Percentiles rank a stretch among this genome's conserved stretches.
Evolutionary conservation across 2,797 vertebrate genomes (phyloP).

Genomic region (Anas bernieri): DNA sequence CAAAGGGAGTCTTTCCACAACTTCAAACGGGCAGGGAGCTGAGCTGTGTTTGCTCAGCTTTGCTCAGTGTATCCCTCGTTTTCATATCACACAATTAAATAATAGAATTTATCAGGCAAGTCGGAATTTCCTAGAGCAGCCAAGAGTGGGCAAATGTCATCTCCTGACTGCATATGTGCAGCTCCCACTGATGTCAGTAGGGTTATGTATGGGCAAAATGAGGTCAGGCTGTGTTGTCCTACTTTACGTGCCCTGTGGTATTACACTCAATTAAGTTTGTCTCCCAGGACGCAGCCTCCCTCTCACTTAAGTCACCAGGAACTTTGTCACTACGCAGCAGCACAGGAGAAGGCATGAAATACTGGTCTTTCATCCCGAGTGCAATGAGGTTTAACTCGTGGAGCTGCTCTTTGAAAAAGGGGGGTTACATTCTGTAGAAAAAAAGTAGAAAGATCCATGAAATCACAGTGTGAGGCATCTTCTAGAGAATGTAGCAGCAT

Average conservation of each 20-base stretch:
- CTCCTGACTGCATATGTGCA: constrained; percentile 22
- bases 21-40: constrained; percentile 54
- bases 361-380: not conserved
- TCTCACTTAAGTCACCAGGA: constrained; percentile 58
- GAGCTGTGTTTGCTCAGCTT: constrained; percentile 60
- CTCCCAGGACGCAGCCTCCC: constrained; percentile 62
- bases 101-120: constrained; percentile 23
- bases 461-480: not conserved
- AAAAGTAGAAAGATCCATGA: not conserved
- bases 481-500: not conserved
- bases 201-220: constrained; percentile 68
- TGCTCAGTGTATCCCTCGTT: not conserved
- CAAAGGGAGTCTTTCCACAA: constrained; percentile 31
- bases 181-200: constrained; percentile 62
- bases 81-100: not conserved
- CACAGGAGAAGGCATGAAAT: constrained; percentile 6
- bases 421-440: not conserved
- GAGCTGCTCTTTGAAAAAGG: not conserved
- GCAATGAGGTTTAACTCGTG: not conserved
- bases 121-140: constrained; percentile 40
- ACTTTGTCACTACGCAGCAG: constrained; percentile 44
- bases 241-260: constrained; percentile 69
- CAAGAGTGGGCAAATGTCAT: constrained; percentile 51
- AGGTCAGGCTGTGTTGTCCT: constrained; percentile 66
- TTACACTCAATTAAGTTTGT: constrained; percentile 72